Base-by-base conservation (phyloP, 2,888 invertebrate genomes). In the Apotomis turbidana region DNA sequence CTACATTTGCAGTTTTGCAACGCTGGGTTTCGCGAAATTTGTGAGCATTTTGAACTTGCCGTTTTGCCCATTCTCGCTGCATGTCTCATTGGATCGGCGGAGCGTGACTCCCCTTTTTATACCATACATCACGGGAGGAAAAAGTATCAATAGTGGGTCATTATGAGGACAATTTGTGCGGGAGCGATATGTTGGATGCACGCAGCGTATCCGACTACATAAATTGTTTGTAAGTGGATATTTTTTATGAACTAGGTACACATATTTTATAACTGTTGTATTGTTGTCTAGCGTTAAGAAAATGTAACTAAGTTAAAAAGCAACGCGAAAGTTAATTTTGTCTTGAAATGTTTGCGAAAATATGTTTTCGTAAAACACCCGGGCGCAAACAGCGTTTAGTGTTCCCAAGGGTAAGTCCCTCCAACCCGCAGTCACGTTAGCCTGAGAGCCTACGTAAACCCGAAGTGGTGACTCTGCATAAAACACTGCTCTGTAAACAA, bases 81-180 rank as follows among this genome's bases (percentile, higher is more conserved):
- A 44, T 61, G 54, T 51, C 67, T 68, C 57, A 59, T 9, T n/a
- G 44, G 57, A 13, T 54, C 64, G 51, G 51, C 49, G 61, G 51
- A 58, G 67, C 62, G 61, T 62, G 71, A 71, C 71, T 57, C 71
- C 67, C 69, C 67, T 67, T 55, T 57, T 51, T 55, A 68, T 62
- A 58, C 67, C 71, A 62, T 68, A 71, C 57, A 71, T 71, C 71
- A 71, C 67, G 41, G 57, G 62, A 61, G 67, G 67, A 62, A 61
- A 64, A 67, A 57, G 60, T 71, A 67, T 67, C 67, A 68, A 71
- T 71, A 62, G 67, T 5, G 61, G 61, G 67, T 68, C 71, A 67
- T 71, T 71, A 71, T 57, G 71, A 51, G 63, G 71, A 67, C 67
- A 66, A 71, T 67, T 71, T 67, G 67, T 13, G 71, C 67, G 41